Evolutionary conservation across 53 echinoderm and acorn worm genomes (phyloP), one percentile per base, ranked within the genome.

Genomic region (Henricia sp.): DNA sequence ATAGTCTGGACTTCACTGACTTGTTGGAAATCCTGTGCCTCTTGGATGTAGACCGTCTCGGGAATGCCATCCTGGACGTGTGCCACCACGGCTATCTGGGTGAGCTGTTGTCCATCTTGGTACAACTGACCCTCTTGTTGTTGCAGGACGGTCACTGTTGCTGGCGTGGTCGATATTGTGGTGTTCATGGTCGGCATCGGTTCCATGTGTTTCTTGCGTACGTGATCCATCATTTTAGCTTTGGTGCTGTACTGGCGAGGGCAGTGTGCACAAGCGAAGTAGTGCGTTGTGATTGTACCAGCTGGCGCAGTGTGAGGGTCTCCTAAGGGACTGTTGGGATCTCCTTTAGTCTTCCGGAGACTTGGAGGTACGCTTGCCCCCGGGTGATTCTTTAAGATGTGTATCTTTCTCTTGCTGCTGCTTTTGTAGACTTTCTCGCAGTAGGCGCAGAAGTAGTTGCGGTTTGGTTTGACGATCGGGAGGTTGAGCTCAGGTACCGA

Each of bases 191-290:
- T n/a, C 39, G 67, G 89, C n/a, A 76, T 90, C 30, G 93, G 91
- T 35, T 96, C 96, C 96, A 96, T 96, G 72, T 96, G 96, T 67
- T 96, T 96, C 88, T 96, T 96, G 34, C 96, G 84, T 0, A 96
- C 96, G 59, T 96, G 96, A 43, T 96, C 96, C 96, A 96, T 96
- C 96, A 96, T 96, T 59, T 96, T 96, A 16, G 96, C 96, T 39
- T 96, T 96, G 30, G 96, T 93, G 83, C 96, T 96, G 75, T 96
- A 96, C 68, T 96, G 96, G 37, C 96, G 89, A 29, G 96, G 96
- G 56, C 96, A 96, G 65, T 96, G 96, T n/a, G 96, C 96, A 75
- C 96, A 96, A 24, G 96, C 96, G 83, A 96, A 96, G 86, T 96
- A 96, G 64, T 96, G 96, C 30, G 96, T 96, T 35, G 96, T 96